These are phyloP conservation scores for Sphaeramia orbicularis DNA, from an alignment of 2,797 vertebrate species.

Conservation along the genomic window DNA sequence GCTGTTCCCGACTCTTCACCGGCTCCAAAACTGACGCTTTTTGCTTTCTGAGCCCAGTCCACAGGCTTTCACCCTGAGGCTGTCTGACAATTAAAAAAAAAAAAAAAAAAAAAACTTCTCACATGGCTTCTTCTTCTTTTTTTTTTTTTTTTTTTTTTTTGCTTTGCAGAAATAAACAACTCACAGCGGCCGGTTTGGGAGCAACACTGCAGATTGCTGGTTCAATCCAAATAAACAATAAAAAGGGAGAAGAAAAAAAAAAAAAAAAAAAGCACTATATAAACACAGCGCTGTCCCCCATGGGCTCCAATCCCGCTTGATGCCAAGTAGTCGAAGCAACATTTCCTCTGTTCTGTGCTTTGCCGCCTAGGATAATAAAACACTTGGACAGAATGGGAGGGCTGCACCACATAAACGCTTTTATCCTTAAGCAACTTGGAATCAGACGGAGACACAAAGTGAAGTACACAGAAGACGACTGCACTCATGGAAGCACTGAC, in stretches of 20 bases:
- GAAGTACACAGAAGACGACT: neutral
- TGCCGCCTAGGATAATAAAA: constrained; percentile 41
- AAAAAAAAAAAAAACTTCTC: no score
- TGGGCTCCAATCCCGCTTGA: constrained; percentile 34
- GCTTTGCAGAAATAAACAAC: constrained; percentile 45
- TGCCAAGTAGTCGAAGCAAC: constrained; percentile 44
- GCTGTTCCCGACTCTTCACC: constrained; percentile 45
- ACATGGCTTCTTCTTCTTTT: constrained; percentile 40
- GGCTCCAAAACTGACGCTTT: constrained; percentile 56
- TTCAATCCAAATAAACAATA: constrained; percentile 63
- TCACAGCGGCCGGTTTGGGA: constrained; percentile 54
- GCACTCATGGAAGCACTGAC: no score
- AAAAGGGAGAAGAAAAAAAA: constrained; percentile 14
- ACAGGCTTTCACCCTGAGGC: constrained; percentile 48
- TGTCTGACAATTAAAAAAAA: constrained; percentile 45
- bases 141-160: neutral
- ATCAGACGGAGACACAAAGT: constrained; percentile 19
- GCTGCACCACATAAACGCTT: constrained; percentile 25
- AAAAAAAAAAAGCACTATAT: constrained; percentile 14
- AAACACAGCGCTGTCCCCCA: constrained; percentile 38
- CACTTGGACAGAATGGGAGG: constrained; percentile 15
- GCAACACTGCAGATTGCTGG: constrained; percentile 53
- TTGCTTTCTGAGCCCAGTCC: constrained; percentile 56
- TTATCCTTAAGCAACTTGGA: constrained; percentile 39
- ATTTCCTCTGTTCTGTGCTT: constrained; percentile 44